Percentiles rank a stretch among this genome's conserved stretches.
phyloP scores from a whole-genome alignment of 2,113 vertebrate genomes.

The Bungarus multicinctus region DNA sequence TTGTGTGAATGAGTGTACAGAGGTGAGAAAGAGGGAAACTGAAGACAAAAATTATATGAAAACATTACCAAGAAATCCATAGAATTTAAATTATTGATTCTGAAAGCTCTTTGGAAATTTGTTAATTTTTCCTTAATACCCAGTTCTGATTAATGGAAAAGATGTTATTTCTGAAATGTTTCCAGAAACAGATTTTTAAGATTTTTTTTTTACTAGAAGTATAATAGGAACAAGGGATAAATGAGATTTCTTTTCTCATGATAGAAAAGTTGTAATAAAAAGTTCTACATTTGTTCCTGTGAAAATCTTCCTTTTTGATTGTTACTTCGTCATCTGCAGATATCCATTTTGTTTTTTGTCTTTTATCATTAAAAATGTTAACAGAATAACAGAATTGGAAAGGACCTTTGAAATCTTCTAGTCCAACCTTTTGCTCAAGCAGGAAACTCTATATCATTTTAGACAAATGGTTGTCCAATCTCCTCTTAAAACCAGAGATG shows the following conservation, averaged over 20 bases:
- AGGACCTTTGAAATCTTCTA: background rate
- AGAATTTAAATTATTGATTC: slow-evolving; percentile 33
- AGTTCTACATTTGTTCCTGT: slow-evolving; percentile 29
- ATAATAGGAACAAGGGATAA: slow-evolving; percentile 1
- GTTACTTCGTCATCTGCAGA: background rate
- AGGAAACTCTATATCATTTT: background rate
- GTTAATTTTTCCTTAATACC: background rate
- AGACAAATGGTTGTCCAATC: background rate
- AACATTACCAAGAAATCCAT: slow-evolving; percentile 38
- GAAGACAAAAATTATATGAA: background rate
- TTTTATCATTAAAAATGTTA: slow-evolving; percentile 26
- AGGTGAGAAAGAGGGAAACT: background rate
- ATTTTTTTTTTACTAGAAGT: background rate
- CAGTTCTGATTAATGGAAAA: rapidly evolving
- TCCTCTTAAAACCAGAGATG: background rate
- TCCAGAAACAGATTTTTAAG: background rate
- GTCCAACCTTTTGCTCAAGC: background rate
- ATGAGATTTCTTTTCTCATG: background rate
- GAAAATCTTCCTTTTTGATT: background rate
- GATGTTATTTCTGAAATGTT: background rate
- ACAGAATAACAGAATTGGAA: background rate
- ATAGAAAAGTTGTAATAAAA: background rate
- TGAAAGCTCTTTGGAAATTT: slow-evolving; percentile 14
- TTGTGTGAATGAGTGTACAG: background rate
- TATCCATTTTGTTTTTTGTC: slow-evolving; percentile 44